These are phyloP conservation scores for Dicaeum eximium DNA, from an alignment of 2,113 vertebrate species.

Conservation along the genomic window DNA sequence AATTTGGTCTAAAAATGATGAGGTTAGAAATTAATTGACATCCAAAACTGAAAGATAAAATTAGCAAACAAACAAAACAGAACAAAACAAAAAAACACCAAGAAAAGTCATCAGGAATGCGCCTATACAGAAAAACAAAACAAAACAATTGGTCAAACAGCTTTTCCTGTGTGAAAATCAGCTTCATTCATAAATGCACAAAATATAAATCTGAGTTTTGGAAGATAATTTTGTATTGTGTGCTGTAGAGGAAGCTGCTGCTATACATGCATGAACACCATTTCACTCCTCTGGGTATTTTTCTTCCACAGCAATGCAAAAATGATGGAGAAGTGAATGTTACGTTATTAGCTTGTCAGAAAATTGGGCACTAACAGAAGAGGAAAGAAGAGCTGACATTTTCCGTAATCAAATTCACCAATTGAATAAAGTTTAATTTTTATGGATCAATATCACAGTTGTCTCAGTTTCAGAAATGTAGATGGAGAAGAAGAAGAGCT, in stretches of 20 bases:
- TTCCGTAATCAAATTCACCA: conserved; percentile 24
- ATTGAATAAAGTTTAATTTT: conserved; percentile 25
- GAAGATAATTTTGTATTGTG: conserved; percentile 24
- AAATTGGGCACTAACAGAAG: not conserved
- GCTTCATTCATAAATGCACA: conserved; percentile 23
- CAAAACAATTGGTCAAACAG: not conserved
- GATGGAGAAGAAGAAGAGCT: not conserved
- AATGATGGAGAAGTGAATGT: conserved; percentile 1
- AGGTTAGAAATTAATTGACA: not conserved
- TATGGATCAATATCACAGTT: conserved; percentile 45
- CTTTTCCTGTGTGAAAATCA: conserved; percentile 29
- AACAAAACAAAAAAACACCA: not conserved
- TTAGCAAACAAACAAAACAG: not conserved
- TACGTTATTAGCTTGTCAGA: conserved; percentile 27
- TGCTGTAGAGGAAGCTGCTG: not conserved
- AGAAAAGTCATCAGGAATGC: not conserved
- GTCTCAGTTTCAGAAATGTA: conserved; percentile 45
- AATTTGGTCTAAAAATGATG: not conserved
- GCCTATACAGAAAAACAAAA: not conserved
- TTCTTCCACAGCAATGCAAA: conserved; percentile 17
- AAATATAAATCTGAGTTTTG: conserved; percentile 9
- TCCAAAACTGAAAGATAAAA: not conserved
- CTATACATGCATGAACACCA: not conserved
- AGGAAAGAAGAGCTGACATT: conserved; percentile 33
- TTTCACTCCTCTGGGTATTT: not conserved